Conservation (phyloP, 2,797 vertebrate species). For the Rhinoraja longicauda region DNA sequence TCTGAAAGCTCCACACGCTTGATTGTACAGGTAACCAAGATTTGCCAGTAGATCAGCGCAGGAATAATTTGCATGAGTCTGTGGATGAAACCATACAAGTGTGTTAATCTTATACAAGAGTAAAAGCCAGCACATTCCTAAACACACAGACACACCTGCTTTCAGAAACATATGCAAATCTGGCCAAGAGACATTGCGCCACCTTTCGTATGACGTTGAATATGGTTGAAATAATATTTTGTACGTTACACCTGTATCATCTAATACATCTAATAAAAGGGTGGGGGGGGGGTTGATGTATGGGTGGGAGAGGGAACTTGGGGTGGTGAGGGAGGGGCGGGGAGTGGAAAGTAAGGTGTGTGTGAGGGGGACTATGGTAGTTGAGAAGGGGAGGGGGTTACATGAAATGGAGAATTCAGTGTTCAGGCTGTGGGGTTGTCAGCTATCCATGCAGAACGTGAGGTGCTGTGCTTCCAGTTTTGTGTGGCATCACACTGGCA, state of each 20-base stretch:
- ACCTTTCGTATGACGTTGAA: neutral
- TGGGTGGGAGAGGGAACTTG: no score
- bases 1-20: neutral
- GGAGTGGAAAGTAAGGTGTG: no score
- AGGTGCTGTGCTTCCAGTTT: no score
- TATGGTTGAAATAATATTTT: neutral
- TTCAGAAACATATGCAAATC: neutral
- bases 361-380: no score
- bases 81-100: constrained; percentile 44
- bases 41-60: neutral
- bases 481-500: no score
- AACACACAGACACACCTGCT: neutral
- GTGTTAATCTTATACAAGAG: neutral
- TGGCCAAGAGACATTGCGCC: neutral
- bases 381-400: no score
- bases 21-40: neutral
- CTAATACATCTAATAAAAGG: no score
- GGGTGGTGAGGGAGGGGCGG: no score
- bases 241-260: neutral
- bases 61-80: constrained; percentile 46
- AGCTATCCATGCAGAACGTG: no score
- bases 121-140: constrained; percentile 20
- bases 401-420: no score
- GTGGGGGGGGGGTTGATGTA: no score
- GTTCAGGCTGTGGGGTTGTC: no score